Percentiles rank a stretch among this genome's conserved stretches.
Evolutionary conservation across 2,888 invertebrate species (phyloP).

Genomic region (Drosophila yooni): DNA sequence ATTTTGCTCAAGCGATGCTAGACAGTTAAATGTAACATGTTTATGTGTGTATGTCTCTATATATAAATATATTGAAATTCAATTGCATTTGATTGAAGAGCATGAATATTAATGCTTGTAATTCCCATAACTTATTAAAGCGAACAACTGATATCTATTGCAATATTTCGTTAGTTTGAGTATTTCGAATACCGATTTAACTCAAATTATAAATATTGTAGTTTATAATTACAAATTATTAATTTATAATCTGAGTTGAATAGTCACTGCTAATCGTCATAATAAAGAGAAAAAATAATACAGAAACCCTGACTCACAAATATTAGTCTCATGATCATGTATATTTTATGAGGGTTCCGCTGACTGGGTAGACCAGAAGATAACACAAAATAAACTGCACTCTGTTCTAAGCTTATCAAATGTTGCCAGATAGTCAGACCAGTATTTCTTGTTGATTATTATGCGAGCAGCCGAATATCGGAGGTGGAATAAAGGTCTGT

Average conservation of each 20-base stretch:
- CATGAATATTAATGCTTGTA: background rate
- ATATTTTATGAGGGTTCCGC: constrained; percentile 28
- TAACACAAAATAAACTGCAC: constrained; percentile 24
- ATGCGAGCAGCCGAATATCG: constrained; percentile 13
- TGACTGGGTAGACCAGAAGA: constrained; percentile 16
- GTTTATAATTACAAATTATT: too few relatives aligned
- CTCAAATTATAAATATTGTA: background rate
- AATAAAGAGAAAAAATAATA: background rate
- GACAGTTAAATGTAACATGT: constrained; percentile 8
- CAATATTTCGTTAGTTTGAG: background rate
- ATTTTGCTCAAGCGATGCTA: constrained; percentile 10
- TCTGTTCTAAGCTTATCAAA: constrained; percentile 37
- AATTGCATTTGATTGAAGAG: constrained; percentile 34
- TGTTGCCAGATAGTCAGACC: background rate
- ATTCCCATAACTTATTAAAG: background rate
- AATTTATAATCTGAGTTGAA: background rate
- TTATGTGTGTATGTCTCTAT: constrained; percentile 8
- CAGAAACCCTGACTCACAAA: constrained; percentile 2
- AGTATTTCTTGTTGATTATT: constrained; percentile 35
- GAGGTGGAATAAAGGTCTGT: constrained; percentile 5
- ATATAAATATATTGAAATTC: constrained; percentile 35
- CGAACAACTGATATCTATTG: background rate
- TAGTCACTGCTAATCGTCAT: background rate
- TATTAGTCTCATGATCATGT: background rate
- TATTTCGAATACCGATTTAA: background rate